phyloP scores from a whole-genome alignment of 2,888 invertebrate species.

The Sphaerophoria taeniata region DNA sequence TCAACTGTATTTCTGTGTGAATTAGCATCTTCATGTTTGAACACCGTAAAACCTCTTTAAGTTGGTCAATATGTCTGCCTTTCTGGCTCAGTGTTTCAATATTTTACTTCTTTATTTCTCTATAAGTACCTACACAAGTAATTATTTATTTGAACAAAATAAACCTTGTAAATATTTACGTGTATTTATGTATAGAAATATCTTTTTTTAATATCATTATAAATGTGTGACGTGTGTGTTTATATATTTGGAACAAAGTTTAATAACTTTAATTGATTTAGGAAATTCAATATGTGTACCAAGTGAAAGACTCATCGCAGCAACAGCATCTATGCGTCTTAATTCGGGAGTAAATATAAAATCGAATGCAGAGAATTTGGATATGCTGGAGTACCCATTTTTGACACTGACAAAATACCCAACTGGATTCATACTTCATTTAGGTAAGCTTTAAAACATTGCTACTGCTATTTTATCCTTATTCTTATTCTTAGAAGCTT shows the following conservation, averaged over 20 bases:
- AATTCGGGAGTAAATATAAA: constrained; percentile 86
- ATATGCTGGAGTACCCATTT: constrained; percentile 97
- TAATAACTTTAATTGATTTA: constrained; percentile 78
- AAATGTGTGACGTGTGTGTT: neutral
- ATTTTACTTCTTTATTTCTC: constrained; percentile 25
- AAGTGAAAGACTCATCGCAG: constrained; percentile 85
- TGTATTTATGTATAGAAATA: constrained; percentile 35
- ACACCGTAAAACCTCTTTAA: constrained; percentile 13
- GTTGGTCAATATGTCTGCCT: neutral
- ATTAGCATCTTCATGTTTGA: constrained; percentile 43
- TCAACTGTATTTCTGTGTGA: constrained; percentile 22
- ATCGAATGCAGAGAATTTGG: constrained; percentile 90
- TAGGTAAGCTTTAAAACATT: constrained; percentile 85
- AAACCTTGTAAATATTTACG: constrained; percentile 57
- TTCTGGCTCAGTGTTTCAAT: constrained; percentile 53
- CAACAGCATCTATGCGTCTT: constrained; percentile 84
- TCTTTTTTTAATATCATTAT: neutral
- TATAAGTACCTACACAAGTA: neutral
- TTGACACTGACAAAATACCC: constrained; percentile 96
- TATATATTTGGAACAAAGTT: neutral
- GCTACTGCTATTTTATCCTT: neutral
- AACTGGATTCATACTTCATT: constrained; percentile 92
- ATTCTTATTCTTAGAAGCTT: no score
- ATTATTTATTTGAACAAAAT: neutral
- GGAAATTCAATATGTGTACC: constrained; percentile 89